Base-by-base conservation (phyloP, 1,140 invertebrate genomes). In the Nomia melanderi region DNA sequence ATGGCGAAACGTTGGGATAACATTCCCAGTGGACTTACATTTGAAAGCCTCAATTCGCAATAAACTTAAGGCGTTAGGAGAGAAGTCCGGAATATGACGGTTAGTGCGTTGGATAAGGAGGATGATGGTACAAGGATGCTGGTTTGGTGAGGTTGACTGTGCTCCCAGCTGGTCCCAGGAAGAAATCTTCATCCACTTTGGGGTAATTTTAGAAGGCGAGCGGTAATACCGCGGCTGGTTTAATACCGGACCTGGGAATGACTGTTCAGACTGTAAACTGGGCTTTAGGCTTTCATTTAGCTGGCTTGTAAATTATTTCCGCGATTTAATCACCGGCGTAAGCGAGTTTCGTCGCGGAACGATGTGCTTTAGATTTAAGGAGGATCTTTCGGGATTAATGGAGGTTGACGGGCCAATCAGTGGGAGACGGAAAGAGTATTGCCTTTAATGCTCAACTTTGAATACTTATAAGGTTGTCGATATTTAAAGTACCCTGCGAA, bases 301-400 rank as follows among this genome's bases (percentile, higher is more conserved):
- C 25, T n/a, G n/a, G 39, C 53, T 47, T 33, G 56, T 56, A 33
- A 82, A 82, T 82, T 72, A 81, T 82, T 82, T 72, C 62, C 56
- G n/a, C 41, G 72, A 67, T 67, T 81, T 47, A 25, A 33, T 60
- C 73, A 62, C 56, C 29, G 12, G 36, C 31, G 56, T 50, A 50
- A n/a, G 47, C 5, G 59, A 31, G 14, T 11, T 1, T 47, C 75
- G 25, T 36, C 29, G 20, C 6, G 23, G 14, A 2, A 20, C 12
- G 23, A 1, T 0, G 2, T 17, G 11, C 23, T 11, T 0, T 27
- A 27, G 8, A 27, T 31, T 31, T 17, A 20, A 2, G 56, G 56
- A 41, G n/a, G 41, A n/a, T 31, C 8, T 54, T 54, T 12, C 4
- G 0, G 11, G 5, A 12, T 44, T 44, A 1, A 44, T 44, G 41